These are phyloP conservation scores for Orthosia gracilis DNA, from an alignment of 2,888 invertebrate species.

Conservation along the genomic window DNA sequence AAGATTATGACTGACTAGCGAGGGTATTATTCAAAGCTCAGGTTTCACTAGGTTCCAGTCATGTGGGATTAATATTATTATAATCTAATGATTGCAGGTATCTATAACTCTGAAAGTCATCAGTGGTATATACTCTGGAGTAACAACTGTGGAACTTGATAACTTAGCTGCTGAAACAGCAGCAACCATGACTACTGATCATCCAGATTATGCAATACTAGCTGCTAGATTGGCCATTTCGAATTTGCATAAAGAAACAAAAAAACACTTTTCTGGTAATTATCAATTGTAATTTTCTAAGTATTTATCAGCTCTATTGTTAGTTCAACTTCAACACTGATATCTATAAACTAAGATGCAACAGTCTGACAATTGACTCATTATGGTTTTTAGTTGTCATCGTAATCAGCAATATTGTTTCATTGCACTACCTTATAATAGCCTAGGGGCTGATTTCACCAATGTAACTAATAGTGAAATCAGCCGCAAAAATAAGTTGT, in stretches of 20 bases:
- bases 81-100: conserved; percentile 87
- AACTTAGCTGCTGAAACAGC: conserved; percentile 99
- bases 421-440: no score
- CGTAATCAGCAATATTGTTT: no score
- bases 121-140: conserved; percentile 98
- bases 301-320: neutral
- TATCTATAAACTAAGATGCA: no score
- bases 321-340: no score
- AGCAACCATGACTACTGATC: conserved; percentile 99
- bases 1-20: no score
- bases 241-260: conserved; percentile 99
- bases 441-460: no score
- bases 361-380: no score
- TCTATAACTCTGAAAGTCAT: conserved; percentile 98
- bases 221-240: conserved; percentile 98
- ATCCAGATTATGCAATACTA: conserved; percentile 98
- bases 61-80: neutral
- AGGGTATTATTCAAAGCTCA: no score
- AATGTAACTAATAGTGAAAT: no score
- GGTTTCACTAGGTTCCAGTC: no score
- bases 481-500: no score
- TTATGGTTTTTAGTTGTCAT: no score
- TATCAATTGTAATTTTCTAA: conserved; percentile 3
- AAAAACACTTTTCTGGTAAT: conserved; percentile 97
- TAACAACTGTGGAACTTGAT: conserved; percentile 99